Evolutionary conservation across 2,888 invertebrate genomes (phyloP).

Genomic region (Xestia c-nigrum): DNA sequence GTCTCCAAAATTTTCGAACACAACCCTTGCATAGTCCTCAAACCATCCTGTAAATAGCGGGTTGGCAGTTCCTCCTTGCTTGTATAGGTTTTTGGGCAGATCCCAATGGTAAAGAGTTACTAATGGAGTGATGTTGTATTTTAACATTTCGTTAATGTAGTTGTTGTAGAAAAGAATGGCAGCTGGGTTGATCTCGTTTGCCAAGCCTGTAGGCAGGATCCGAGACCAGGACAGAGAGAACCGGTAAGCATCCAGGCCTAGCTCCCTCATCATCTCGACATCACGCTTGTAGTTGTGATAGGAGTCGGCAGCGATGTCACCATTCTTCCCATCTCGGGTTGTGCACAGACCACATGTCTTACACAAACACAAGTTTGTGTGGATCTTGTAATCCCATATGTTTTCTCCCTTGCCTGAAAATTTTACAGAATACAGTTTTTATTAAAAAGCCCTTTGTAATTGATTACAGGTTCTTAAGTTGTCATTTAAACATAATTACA

Average conservation of each 20-base stretch:
- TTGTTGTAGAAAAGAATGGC: slow-evolving; percentile 92
- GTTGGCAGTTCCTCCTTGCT: slow-evolving; percentile 88
- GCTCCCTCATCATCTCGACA: slow-evolving; percentile 82
- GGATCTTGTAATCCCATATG: slow-evolving; percentile 76
- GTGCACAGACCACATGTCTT: slow-evolving; percentile 1
- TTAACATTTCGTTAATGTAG: slow-evolving; percentile 91
- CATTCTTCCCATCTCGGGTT: slow-evolving; percentile 81
- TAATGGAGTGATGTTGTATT: slow-evolving; percentile 91
- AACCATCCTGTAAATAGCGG: slow-evolving; percentile 84
- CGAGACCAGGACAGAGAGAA: slow-evolving; percentile 92
- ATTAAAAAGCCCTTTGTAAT: neutral
- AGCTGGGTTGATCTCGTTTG: slow-evolving; percentile 87
- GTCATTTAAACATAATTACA: neutral
- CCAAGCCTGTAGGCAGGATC: slow-evolving; percentile 90
- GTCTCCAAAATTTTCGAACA: slow-evolving; percentile 84
- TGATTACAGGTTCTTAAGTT: neutral
- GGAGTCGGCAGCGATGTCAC: slow-evolving; percentile 90
- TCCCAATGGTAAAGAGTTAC: slow-evolving; percentile 90
- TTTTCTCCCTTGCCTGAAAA: slow-evolving; percentile 74
- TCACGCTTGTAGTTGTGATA: slow-evolving; percentile 91
- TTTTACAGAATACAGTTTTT: neutral
- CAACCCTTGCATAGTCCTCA: slow-evolving; percentile 84
- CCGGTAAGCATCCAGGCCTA: slow-evolving; percentile 87
- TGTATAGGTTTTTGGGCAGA: slow-evolving; percentile 87
- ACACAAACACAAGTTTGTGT: slow-evolving; percentile 36